These are phyloP conservation scores for Chrysemys picta DNA, from an alignment of 2,113 vertebrate species.

Conservation along the genomic window DNA sequence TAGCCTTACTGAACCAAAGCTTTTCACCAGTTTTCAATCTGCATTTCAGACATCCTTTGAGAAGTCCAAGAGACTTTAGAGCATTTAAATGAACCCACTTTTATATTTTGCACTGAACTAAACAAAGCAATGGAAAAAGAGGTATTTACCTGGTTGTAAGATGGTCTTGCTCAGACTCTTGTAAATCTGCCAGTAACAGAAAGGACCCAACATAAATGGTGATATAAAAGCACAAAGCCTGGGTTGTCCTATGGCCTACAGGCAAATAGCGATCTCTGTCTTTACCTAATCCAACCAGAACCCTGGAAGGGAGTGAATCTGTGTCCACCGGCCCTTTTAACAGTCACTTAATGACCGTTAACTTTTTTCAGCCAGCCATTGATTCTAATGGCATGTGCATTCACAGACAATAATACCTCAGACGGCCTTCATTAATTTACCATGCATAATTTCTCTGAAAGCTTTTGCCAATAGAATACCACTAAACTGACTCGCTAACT, in stretches of 20 bases:
- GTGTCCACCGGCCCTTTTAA: constrained; percentile 70
- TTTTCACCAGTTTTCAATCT: background rate
- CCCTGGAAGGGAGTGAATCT: constrained; percentile 54
- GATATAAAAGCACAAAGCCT: constrained; percentile 30
- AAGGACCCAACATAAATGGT: constrained; percentile 35
- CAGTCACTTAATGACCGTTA: constrained; percentile 76
- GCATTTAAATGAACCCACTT: background rate
- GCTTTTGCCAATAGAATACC: constrained; percentile 80
- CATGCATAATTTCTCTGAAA: constrained; percentile 86
- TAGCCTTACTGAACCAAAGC: background rate
- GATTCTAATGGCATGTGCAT: constrained; percentile 77
- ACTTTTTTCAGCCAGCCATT: constrained; percentile 78
- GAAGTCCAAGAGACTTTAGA: background rate
- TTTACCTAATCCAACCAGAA: constrained; percentile 61
- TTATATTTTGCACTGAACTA: background rate
- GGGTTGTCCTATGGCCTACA: constrained; percentile 39
- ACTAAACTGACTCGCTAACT: constrained; percentile 73
- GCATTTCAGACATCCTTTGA: background rate
- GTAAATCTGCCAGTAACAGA: constrained; percentile 43
- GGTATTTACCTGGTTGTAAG: constrained; percentile 63
- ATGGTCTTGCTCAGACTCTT: background rate
- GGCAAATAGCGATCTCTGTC: constrained; percentile 48
- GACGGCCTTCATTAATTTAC: constrained; percentile 80
- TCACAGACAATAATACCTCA: constrained; percentile 76
- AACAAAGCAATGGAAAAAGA: background rate